These are phyloP conservation scores for Drosophila greeni DNA, from an alignment of 2,888 invertebrate genomes.

Conservation along the genomic window DNA sequence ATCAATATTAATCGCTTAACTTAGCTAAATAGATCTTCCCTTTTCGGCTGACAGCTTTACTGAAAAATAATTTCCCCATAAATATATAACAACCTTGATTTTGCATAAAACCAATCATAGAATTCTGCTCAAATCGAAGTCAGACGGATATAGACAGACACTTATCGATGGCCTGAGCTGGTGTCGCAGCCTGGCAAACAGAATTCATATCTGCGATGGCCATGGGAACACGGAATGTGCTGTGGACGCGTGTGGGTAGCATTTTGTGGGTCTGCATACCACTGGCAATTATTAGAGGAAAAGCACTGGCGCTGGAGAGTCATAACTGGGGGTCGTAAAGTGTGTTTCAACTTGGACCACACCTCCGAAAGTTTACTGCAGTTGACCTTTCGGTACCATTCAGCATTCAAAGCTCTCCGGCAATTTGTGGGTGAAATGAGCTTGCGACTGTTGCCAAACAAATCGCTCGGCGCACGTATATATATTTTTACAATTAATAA, in stretches of 20 bases:
- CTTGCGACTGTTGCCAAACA: slow-evolving; percentile 17
- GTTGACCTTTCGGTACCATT: slow-evolving; percentile 39
- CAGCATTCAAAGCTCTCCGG: slow-evolving; percentile 14
- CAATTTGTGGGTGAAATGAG: slow-evolving; percentile 38
- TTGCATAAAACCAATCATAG: background rate
- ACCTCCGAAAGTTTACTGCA: slow-evolving; percentile 28
- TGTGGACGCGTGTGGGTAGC: slow-evolving; percentile 48
- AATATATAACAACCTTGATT: background rate
- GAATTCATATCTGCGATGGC: slow-evolving; percentile 39
- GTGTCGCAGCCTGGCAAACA: slow-evolving; percentile 2
- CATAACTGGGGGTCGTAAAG: slow-evolving; percentile 39
- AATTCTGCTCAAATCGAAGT: background rate
- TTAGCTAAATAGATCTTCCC: background rate
- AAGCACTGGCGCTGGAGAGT: slow-evolving; percentile 6
- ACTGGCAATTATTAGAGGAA: slow-evolving; percentile 48
- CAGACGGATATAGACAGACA: background rate
- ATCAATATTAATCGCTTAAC: too few species aligned
- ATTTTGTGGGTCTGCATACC: slow-evolving; percentile 48
- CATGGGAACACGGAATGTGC: slow-evolving; percentile 32
- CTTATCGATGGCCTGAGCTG: slow-evolving; percentile 15
- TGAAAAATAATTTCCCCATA: background rate
- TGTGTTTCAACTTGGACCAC: slow-evolving; percentile 25
- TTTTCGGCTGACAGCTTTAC: background rate
- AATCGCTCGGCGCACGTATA: slow-evolving; percentile 13
- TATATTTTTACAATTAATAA: slow-evolving; percentile 57